These are phyloP conservation scores for Scaptomyza graminum DNA, from an alignment of 1,140 invertebrate species.

Conservation along the genomic window DNA sequence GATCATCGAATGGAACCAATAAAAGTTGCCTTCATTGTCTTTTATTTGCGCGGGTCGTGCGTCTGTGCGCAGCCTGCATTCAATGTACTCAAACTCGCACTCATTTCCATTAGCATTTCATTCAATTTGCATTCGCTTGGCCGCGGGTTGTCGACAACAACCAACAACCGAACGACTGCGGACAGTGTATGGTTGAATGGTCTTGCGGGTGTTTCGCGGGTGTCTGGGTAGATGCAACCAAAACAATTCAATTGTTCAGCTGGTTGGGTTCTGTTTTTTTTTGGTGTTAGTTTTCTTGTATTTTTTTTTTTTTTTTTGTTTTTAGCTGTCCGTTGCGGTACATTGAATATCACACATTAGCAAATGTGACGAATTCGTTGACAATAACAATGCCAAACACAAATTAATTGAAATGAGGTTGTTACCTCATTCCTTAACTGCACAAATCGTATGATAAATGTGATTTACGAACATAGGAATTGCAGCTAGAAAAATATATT, in stretches of 20 bases:
- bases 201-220: conserved; percentile 44
- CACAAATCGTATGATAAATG: no score
- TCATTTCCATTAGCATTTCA: conserved; percentile 73
- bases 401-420: conserved; percentile 1
- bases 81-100: conserved; percentile 29
- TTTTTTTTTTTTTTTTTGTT: background rate
- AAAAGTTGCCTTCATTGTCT: conserved; percentile 81
- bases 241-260: conserved; percentile 83
- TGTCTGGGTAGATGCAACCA: conserved; percentile 34
- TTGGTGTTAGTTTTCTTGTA: conserved; percentile 61
- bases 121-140: conserved; percentile 73
- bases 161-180: background rate
- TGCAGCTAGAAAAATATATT: no score
- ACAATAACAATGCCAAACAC: conserved; percentile 42
- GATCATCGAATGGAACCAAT: conserved; percentile 84
- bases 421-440: no score
- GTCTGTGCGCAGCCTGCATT: conserved; percentile 52
- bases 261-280: conserved; percentile 52
- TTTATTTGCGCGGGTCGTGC: conserved; percentile 69
- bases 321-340: conserved; percentile 58
- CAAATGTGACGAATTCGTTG: conserved; percentile 47
- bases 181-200: conserved; percentile 66
- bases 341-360: conserved; percentile 83
- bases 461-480: no score
- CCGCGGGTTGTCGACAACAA: background rate